These are phyloP conservation scores for Lymantria monacha DNA, from an alignment of 2,888 invertebrate genomes.

Conservation along the genomic window DNA sequence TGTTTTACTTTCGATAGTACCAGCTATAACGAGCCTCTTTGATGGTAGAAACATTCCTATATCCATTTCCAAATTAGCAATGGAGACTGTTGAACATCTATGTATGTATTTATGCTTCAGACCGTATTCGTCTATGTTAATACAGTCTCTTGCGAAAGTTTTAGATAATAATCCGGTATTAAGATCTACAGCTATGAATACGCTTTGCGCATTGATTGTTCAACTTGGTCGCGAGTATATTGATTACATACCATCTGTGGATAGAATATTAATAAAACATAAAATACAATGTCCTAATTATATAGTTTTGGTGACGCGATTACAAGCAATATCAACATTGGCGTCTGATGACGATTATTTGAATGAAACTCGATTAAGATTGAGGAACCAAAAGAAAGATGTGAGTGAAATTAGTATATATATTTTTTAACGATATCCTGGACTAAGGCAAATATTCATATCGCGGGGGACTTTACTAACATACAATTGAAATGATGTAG, in stretches of 20 bases:
- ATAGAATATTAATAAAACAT: constrained; percentile 90
- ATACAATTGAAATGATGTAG: too few species aligned
- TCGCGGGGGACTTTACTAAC: too few species aligned
- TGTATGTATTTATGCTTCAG: constrained; percentile 95
- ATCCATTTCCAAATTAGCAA: constrained; percentile 87
- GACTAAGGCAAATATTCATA: too few species aligned
- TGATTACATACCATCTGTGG: constrained; percentile 96
- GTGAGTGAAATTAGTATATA: constrained; percentile 64
- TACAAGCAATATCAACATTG: constrained; percentile 88
- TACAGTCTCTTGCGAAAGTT: constrained; percentile 95
- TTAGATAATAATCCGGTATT: constrained; percentile 91
- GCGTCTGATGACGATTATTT: constrained; percentile 90
- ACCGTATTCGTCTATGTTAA: constrained; percentile 95
- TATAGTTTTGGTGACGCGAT: constrained; percentile 89
- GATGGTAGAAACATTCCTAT: constrained; percentile 92
- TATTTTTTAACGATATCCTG: too few species aligned
- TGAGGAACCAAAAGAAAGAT: constrained; percentile 87
- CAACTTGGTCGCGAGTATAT: constrained; percentile 96
- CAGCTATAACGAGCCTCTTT: constrained; percentile 95
- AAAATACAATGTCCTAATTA: constrained; percentile 90
- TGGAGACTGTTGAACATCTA: constrained; percentile 94
- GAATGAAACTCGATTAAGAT: constrained; percentile 83
- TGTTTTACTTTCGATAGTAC: constrained; percentile 95
- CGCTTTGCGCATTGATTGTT: constrained; percentile 91
- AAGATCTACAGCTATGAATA: constrained; percentile 92